These are phyloP conservation scores for Crioceris asparagi DNA, from an alignment of 2,888 invertebrate species.

Conservation along the genomic window DNA sequence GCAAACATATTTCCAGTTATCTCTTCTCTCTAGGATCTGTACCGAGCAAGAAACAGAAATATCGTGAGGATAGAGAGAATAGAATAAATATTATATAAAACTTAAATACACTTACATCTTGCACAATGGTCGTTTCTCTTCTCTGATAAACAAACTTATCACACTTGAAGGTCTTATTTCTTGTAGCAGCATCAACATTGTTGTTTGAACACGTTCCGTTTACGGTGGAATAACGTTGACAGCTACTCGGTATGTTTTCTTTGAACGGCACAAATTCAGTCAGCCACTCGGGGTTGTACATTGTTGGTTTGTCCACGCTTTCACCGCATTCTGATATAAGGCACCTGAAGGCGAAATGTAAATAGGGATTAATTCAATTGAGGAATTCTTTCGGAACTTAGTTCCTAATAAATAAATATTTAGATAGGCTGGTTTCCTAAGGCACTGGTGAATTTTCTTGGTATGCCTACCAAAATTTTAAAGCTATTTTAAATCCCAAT, in stretches of 20 bases:
- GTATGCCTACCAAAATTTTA: no score
- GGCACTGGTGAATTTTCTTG: no score
- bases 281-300: constrained; percentile 40
- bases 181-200: constrained; percentile 24
- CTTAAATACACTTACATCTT: constrained; percentile 28
- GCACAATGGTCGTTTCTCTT: constrained; percentile 28
- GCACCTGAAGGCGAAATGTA: constrained; percentile 36
- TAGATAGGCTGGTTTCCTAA: no score
- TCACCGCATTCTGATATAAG: constrained; percentile 43
- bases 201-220: constrained; percentile 17
- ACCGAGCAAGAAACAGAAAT: no score
- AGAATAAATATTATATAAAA: neutral
- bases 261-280: constrained; percentile 37
- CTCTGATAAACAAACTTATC: constrained; percentile 29
- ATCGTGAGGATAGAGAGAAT: neutral
- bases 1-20: no score
- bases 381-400: no score
- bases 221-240: constrained; percentile 19
- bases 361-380: no score
- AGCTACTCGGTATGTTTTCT: constrained; percentile 23
- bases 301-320: constrained; percentile 21
- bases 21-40: no score
- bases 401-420: no score
- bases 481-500: no score
- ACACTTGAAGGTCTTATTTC: constrained; percentile 22